Percentiles rank a stretch among this genome's conserved stretches.
phyloP scores from a whole-genome alignment of 2,113 vertebrate species.

The Asarcornis scutulata region DNA sequence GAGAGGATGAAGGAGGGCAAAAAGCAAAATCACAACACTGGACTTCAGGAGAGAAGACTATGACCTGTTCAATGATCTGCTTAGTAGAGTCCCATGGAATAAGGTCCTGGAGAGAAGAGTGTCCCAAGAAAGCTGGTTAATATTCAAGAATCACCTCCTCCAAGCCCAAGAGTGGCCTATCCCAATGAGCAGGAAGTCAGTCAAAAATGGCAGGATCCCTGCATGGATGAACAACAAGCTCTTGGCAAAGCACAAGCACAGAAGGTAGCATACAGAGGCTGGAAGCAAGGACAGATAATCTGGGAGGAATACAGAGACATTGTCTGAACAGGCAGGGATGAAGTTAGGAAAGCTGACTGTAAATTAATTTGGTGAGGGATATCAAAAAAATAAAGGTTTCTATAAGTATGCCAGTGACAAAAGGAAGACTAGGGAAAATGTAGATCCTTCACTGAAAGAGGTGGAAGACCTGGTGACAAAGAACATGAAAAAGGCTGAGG shows the following conservation, averaged over 20 bases:
- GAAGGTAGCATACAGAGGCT: not conserved
- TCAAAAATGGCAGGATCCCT: not conserved
- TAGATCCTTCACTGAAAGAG: not conserved
- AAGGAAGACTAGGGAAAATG: not conserved
- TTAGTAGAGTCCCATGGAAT: not conserved
- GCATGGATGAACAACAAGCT: not conserved
- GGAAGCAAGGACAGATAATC: not conserved
- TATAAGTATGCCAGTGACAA: not conserved
- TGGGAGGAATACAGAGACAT: not conserved
- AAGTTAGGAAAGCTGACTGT: not conserved
- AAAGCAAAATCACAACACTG: not conserved
- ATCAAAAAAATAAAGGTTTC: not conserved
- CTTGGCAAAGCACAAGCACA: not conserved
- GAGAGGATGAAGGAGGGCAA: not conserved
- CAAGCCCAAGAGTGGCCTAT: not conserved
- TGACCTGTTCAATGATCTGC: not conserved
- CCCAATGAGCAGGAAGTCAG: not conserved
- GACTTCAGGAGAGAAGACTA: not conserved
- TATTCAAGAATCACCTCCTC: not conserved
- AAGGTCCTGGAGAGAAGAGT: not conserved
- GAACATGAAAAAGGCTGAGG: not conserved
- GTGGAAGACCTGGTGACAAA: not conserved
- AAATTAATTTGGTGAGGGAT: not conserved
- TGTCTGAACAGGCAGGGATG: not conserved
- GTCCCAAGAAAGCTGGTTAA: not conserved